Evolutionary conservation across 2,888 invertebrate species (phyloP).

Genomic region (Mycalesis mineus): DNA sequence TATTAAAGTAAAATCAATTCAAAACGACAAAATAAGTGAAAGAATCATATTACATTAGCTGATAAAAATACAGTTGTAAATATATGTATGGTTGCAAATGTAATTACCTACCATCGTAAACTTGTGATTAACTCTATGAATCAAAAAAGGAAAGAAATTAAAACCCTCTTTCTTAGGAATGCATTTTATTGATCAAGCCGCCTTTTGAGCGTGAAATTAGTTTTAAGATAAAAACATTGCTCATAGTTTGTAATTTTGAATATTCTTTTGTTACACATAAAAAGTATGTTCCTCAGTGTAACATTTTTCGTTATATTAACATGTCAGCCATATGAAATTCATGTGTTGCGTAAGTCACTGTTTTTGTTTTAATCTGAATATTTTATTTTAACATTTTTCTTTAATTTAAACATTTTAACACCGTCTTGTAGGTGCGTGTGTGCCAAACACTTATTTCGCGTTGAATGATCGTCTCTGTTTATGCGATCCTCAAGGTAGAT

Average conservation of each 20-base stretch:
- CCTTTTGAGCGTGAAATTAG: constrained; percentile 41
- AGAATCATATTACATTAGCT: too few species aligned
- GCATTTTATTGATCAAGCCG: constrained; percentile 37
- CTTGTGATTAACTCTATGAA: background rate
- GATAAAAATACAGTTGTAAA: too few species aligned
- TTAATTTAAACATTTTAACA: constrained; percentile 1
- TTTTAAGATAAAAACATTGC: constrained; percentile 31
- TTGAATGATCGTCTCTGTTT: constrained; percentile 52
- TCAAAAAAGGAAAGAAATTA: constrained; percentile 28
- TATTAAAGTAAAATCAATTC: too few species aligned
- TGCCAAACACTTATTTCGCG: constrained; percentile 56
- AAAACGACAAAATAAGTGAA: too few species aligned
- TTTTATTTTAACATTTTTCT: constrained; percentile 5
- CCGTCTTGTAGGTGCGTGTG: constrained; percentile 48
- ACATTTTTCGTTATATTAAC: constrained; percentile 47
- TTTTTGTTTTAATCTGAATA: background rate
- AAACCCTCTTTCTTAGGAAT: constrained; percentile 36
- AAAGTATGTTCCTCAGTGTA: constrained; percentile 49
- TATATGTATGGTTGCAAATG: background rate
- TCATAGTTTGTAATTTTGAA: constrained; percentile 28
- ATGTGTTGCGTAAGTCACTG: constrained; percentile 48
- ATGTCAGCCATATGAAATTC: constrained; percentile 36
- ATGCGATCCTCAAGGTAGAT: constrained; percentile 53
- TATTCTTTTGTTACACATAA: constrained; percentile 31
- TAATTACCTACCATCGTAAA: too few species aligned